phyloP scores from a whole-genome alignment of 2,113 vertebrate genomes.

The Macheiramphus alcinus region DNA sequence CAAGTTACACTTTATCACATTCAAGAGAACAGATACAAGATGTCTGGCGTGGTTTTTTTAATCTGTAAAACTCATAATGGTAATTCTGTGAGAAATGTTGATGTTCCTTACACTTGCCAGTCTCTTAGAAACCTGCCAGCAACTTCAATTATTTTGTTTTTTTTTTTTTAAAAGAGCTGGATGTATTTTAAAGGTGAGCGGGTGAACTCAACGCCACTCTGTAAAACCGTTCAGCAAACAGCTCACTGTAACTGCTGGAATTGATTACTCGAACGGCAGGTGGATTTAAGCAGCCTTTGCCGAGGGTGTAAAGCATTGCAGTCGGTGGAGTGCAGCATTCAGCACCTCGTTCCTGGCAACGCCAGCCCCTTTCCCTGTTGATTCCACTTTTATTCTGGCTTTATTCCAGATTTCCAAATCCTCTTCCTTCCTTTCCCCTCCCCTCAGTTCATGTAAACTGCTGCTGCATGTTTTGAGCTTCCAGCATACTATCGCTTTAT shows the following conservation, averaged over 20 bases:
- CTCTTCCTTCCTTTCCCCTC: not conserved
- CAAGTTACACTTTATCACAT: fast-evolving
- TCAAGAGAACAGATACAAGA: not conserved
- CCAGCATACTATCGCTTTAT: not conserved
- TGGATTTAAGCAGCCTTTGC: not conserved
- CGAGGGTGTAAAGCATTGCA: not conserved
- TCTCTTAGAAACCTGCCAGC: not conserved
- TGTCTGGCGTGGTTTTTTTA: not conserved
- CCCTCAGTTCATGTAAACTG: not conserved
- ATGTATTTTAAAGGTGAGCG: not conserved
- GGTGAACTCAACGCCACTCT: fast-evolving
- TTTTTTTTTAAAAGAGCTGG: not conserved
- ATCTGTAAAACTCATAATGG: not conserved
- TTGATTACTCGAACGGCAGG: fast-evolving
- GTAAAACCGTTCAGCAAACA: not conserved
- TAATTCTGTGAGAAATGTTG: not conserved
- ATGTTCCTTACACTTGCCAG: fast-evolving
- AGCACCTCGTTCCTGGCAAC: not conserved
- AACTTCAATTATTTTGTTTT: not conserved
- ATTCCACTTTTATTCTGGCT: not conserved
- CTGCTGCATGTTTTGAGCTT: not conserved
- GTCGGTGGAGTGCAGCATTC: not conserved
- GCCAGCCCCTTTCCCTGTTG: not conserved
- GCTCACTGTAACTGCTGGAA: not conserved
- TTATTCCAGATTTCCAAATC: not conserved